A percentile compares a stretch with the other conserved stretches of the same genome.
Evolutionary conservation across 2,888 invertebrate species (phyloP).

Genomic region (Crioceris asparagi): DNA sequence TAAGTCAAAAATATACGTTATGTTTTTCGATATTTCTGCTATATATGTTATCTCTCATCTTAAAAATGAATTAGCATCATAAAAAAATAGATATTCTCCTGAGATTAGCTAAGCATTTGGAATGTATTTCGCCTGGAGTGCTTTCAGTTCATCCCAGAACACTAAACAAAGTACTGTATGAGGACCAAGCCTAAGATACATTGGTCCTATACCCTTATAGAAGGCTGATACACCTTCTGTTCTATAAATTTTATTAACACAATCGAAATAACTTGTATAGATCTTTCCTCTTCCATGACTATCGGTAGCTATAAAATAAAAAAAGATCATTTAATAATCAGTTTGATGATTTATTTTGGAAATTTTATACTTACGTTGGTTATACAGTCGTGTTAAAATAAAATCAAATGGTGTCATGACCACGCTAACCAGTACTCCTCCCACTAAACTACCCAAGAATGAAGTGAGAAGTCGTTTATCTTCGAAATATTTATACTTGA

Average conservation of each 20-base stretch:
- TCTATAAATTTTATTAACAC: constrained; percentile 61
- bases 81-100: no score
- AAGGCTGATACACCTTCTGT: constrained; percentile 71
- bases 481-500: constrained; percentile 27
- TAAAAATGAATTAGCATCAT: no score
- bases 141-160: constrained; percentile 71
- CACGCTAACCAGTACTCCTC: constrained; percentile 63
- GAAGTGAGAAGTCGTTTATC: constrained; percentile 47
- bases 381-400: constrained; percentile 75
- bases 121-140: constrained; percentile 14
- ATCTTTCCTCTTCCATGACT: constrained; percentile 47
- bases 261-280: constrained; percentile 66
- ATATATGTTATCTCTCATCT: no score
- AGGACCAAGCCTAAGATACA: constrained; percentile 80
- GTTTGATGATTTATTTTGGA: not conserved
- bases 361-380: constrained; percentile 55
- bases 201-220: constrained; percentile 84
- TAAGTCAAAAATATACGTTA: no score
- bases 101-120: no score
- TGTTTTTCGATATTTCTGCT: no score
- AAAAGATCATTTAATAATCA: not conserved
- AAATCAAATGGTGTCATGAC: constrained; percentile 83
- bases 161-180: constrained; percentile 80
- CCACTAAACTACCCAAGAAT: constrained; percentile 59
- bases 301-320: constrained; percentile 43